Base-by-base conservation (phyloP, 2,113 vertebrate genomes). In the Strix uralensis region DNA sequence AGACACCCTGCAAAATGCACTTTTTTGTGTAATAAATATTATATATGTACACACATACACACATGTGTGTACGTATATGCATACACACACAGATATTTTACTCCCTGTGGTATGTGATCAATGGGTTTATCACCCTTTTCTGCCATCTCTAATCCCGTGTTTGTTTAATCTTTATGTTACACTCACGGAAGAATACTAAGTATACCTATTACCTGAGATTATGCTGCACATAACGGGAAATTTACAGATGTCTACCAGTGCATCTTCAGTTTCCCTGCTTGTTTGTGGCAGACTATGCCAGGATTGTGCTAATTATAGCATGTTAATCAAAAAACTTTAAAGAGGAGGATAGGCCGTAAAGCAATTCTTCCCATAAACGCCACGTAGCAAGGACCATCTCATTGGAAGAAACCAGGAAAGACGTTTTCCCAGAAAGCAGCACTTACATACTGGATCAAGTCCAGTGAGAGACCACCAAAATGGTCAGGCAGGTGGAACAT, bases 1-100 rank as follows among this genome's bases (percentile, higher is more conserved):
- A 74, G 2, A 46, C 26, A 54, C 5, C 6, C 38, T 78, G 59
- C 25, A 94, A 81, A 91, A 90, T n/a, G 3, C 36, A n/a, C 25
- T 19, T 8, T 6, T 46, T 11, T 30, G 29, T 36, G 14, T 21
- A 75, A 82, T 26, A 67, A 46, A 58, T 34, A 49, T 23, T 12
- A 44, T 2, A 34, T 16, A 67, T 16, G 13, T 11, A 27, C n/a
- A 78, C 20, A 38, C 20, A 49, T 36, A 16, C 9, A 17, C 5
- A 38, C 2, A 9, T n/a, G 14, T 8, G 3, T 46, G 26, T 19
- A 32, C 18, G 20, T 5, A 10, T 1, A 22, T 13, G 14, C 5
- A 38, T 6, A 65, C 10, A 61, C 29, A 65, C 12, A 55, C 0
- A 47, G 18, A 13, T 29, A 29, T 74, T 89, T 81, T 70, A 65